phyloP scores from a whole-genome alignment of 2,888 invertebrate species.

The Caradrina clavipalpis region DNA sequence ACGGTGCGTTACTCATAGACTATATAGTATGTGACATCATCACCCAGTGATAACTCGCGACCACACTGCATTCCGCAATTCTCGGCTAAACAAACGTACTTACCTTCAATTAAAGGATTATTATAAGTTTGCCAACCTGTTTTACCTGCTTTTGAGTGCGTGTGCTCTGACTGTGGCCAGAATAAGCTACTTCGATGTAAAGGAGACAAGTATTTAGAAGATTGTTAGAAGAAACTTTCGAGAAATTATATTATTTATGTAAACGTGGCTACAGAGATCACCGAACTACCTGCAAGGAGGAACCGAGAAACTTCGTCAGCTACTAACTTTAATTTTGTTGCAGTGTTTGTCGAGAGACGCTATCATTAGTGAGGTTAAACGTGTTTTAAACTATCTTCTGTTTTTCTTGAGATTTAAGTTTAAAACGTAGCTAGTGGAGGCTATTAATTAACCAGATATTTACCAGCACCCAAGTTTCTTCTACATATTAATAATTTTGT shows the following conservation, averaged over 20 bases:
- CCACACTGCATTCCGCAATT: conserved; percentile 67
- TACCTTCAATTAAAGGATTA: conserved; percentile 65
- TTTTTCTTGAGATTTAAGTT: no score
- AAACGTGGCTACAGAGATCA: no score
- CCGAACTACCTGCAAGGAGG: no score
- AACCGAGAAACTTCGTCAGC: no score
- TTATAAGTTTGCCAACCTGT: conserved; percentile 15
- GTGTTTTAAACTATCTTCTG: no score
- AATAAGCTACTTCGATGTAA: background rate
- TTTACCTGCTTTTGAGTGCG: background rate
- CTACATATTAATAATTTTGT: background rate
- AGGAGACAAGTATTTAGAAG: background rate
- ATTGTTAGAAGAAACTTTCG: no score
- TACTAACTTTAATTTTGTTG: no score
- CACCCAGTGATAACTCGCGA: conserved; percentile 57
- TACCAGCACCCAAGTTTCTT: no score
- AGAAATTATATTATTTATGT: no score
- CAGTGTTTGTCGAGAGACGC: no score
- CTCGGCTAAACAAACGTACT: conserved; percentile 71
- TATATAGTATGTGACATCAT: conserved; percentile 67
- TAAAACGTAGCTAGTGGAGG: no score
- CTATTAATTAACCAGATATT: background rate
- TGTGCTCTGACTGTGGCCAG: background rate
- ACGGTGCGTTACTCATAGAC: conserved; percentile 66
- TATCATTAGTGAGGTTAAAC: no score